Conservation (phyloP, 1,140 invertebrate genomes). For the Atopsyche davidsoni region DNA sequence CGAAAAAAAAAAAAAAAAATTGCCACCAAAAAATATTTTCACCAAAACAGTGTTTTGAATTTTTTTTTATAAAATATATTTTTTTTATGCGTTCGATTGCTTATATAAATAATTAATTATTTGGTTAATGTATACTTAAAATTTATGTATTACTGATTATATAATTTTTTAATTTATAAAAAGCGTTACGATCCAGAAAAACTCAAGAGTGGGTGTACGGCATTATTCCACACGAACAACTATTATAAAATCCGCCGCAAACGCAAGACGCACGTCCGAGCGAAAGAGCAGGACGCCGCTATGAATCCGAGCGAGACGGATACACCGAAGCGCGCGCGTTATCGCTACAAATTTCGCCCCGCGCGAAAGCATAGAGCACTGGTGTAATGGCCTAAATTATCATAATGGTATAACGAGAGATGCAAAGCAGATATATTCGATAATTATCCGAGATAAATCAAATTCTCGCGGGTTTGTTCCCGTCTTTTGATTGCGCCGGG, state of each 20-base stretch:
- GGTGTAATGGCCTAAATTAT: slow-evolving; percentile 30
- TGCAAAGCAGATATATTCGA: slow-evolving; percentile 33
- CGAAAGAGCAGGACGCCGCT: slow-evolving; percentile 8
- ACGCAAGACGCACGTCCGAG: neutral
- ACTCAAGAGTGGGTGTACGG: slow-evolving; percentile 14
- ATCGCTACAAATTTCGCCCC: slow-evolving; percentile 3
- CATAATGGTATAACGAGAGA: slow-evolving; percentile 31
- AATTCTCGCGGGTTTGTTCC: slow-evolving; percentile 28
- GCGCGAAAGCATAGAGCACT: slow-evolving; percentile 29
- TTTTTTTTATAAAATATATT: no score
- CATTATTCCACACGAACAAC: slow-evolving; percentile 12
- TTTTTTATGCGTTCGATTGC: no score
- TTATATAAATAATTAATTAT: no score
- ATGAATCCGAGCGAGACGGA: neutral
- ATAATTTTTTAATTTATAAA: no score
- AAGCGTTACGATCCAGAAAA: slow-evolving; percentile 13
- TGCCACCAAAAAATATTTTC: no score
- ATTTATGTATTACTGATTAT: no score
- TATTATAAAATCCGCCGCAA: slow-evolving; percentile 9
- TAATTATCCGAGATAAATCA: slow-evolving; percentile 33
- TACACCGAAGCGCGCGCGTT: neutral
- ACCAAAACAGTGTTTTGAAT: no score
- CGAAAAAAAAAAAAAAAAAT: no score
- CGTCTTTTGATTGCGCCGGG: neutral
- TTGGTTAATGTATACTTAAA: no score